These are phyloP conservation scores for Acrobeloides nanus DNA, from an alignment of 2,888 invertebrate species.

Conservation along the genomic window DNA sequence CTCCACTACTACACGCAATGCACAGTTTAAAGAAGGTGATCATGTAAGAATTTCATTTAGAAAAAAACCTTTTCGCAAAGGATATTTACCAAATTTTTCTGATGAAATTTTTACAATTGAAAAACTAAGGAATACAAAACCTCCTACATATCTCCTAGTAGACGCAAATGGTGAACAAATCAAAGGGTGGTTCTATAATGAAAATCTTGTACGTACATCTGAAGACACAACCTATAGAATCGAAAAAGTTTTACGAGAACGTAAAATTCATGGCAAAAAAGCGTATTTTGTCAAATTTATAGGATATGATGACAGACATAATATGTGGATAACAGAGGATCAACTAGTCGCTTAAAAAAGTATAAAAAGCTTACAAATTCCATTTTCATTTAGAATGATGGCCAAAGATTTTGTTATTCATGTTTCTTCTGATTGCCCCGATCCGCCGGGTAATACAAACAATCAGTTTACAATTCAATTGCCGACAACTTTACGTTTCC, in stretches of 20 bases:
- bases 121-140: too few species aligned
- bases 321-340: constrained; percentile 3
- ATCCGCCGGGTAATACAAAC: constrained; percentile 7
- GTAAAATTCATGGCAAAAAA: background rate
- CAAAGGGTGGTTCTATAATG: constrained; percentile 9
- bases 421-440: constrained; percentile 6
- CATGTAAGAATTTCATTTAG: constrained; percentile 5
- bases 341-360: background rate
- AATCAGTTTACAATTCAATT: constrained; percentile 9
- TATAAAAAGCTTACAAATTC: constrained; percentile 1
- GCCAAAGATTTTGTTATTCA: background rate
- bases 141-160: constrained; percentile 1
- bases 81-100: constrained; percentile 10
- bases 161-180: constrained; percentile 1
- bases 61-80: constrained; percentile 11
- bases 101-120: constrained; percentile 13
- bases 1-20: background rate
- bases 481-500: constrained; percentile 6
- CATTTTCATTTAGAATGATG: background rate
- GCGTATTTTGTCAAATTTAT: constrained; percentile 10
- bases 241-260: constrained; percentile 3
- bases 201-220: constrained; percentile 2
- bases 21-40: constrained; percentile 5
- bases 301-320: background rate
- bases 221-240: constrained; percentile 7